phyloP scores from a whole-genome alignment of 2,797 vertebrate species.

The Buceros bicornis region DNA sequence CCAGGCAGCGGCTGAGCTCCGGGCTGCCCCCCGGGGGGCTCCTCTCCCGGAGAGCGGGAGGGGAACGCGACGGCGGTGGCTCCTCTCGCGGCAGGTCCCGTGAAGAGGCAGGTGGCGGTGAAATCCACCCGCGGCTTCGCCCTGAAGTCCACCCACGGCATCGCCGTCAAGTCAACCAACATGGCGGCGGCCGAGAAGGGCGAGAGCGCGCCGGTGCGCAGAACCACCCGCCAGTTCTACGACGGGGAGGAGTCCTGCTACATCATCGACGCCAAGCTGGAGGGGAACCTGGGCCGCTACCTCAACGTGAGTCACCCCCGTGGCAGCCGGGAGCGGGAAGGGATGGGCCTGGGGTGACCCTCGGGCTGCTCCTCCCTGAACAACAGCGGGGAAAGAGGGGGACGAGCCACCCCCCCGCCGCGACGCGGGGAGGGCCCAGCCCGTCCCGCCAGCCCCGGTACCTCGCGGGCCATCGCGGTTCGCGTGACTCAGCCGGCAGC shows the following conservation, averaged over 20 bases:
- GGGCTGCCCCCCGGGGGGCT: not conserved
- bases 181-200: slow-evolving; percentile 81
- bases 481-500: not conserved
- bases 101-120: slow-evolving; percentile 94
- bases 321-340: not conserved
- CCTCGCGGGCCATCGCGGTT: not conserved
- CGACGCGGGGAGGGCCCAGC: not conserved
- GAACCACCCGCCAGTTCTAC: slow-evolving; percentile 92
- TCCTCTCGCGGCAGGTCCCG: slow-evolving; percentile 75
- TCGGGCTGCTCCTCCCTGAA: fast-evolving
- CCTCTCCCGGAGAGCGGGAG: not conserved
- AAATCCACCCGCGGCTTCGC: slow-evolving; percentile 96
- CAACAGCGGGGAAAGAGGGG: not conserved
- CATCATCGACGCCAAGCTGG: slow-evolving; percentile 97
- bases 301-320: slow-evolving; percentile 87
- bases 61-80: fast-evolving
- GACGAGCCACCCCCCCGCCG: not conserved
- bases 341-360: fast-evolving
- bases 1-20: too few species aligned
- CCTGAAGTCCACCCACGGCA: slow-evolving; percentile 89
- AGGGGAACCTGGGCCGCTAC: slow-evolving; percentile 96
- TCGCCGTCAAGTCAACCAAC: slow-evolving; percentile 89
- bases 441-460: not conserved
- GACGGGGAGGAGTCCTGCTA: slow-evolving; percentile 98
- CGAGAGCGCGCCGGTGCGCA: slow-evolving; percentile 77